Evolutionary conservation across 2,113 vertebrate species (phyloP).

Genomic region (Phylloscopus trochilus): DNA sequence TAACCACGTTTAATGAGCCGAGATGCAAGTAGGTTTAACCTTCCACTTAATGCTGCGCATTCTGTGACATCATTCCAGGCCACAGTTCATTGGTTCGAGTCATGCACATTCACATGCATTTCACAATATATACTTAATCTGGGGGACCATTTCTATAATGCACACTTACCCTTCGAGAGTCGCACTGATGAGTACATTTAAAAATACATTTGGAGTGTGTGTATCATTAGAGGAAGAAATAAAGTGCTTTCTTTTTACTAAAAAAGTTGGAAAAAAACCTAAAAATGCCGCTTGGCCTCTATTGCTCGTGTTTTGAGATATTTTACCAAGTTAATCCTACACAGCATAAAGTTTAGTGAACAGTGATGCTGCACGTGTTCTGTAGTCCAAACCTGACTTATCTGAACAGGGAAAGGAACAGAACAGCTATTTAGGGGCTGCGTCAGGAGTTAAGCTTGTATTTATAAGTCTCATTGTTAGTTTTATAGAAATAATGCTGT

Average conservation of each 20-base stretch:
- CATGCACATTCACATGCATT: constrained; percentile 79
- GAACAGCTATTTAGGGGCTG: not conserved
- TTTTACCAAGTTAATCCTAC: not conserved
- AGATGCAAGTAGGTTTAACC: constrained; percentile 99
- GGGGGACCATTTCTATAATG: constrained; percentile 66
- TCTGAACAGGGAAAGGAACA: not conserved
- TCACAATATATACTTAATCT: constrained; percentile 71
- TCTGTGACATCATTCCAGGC: constrained; percentile 82
- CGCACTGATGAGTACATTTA: constrained; percentile 54
- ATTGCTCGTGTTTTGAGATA: not conserved
- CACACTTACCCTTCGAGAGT: constrained; percentile 65
- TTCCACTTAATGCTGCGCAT: constrained; percentile 81
- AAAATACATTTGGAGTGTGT: constrained; percentile 20
- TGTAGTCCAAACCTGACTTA: not conserved
- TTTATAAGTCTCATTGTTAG: not conserved
- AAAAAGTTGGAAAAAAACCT: not conserved
- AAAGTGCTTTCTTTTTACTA: not conserved
- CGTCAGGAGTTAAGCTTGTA: not conserved
- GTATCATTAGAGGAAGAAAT: constrained; percentile 3
- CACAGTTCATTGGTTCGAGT: constrained; percentile 77
- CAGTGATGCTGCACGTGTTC: not conserved
- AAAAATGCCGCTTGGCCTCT: not conserved
- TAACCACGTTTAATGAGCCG: constrained; percentile 99
- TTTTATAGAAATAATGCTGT: not conserved
- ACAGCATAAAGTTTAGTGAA: not conserved